Percentiles rank a stretch among this genome's conserved stretches.
phyloP scores from a whole-genome alignment of 1,140 invertebrate species.

The Rhizoglyphus robini region DNA sequence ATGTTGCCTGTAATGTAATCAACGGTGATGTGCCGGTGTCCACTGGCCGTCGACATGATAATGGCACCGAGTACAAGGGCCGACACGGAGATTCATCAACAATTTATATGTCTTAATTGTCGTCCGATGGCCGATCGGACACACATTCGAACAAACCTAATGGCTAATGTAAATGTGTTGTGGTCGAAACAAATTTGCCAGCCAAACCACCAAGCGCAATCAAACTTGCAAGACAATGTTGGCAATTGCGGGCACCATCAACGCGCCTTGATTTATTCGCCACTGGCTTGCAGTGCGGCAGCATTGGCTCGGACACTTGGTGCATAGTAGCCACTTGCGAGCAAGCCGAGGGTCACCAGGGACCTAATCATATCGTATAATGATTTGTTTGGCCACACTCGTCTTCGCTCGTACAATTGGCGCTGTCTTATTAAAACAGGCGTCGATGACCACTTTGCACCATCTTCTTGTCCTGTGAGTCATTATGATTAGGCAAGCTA shows the following conservation, averaged over 20 bases:
- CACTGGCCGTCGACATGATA: background rate
- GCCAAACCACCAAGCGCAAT: background rate
- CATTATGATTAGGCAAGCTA: conserved; percentile 4
- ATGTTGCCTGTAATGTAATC: background rate
- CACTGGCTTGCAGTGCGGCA: background rate
- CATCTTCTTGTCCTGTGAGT: background rate
- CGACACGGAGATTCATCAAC: background rate
- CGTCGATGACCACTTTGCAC: background rate
- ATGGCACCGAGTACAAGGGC: background rate
- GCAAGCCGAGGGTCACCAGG: background rate
- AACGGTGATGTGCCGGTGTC: background rate
- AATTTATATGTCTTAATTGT: conserved; percentile 15
- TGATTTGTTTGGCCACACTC: background rate
- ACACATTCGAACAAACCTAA: background rate
- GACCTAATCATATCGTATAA: conserved; percentile 2
- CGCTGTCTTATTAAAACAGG: background rate
- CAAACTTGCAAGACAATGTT: background rate
- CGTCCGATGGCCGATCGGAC: background rate
- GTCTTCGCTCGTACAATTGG: background rate
- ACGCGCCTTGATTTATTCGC: background rate
- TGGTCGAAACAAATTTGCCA: background rate
- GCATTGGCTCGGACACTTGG: background rate
- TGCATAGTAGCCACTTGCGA: background rate
- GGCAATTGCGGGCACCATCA: background rate
- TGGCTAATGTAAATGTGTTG: too few species aligned